Base-by-base conservation (phyloP, 2,888 invertebrate genomes). In the Octonoba sinensis region DNA sequence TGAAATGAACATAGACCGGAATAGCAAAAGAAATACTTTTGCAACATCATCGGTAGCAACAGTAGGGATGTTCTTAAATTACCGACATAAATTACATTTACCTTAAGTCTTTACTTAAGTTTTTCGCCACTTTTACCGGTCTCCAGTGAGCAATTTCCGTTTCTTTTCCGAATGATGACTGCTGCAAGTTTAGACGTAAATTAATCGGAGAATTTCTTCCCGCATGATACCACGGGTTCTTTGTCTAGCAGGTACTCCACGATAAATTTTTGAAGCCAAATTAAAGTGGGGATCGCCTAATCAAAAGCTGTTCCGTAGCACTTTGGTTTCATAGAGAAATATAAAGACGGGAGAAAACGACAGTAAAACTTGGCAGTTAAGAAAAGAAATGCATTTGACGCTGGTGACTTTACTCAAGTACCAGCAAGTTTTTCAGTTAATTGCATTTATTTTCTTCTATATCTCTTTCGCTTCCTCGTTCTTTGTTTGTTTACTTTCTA, bases 181-280 rank as follows among this genome's bases (percentile, higher is more conserved):
- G 59, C 36, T 16, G 16, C 59, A 11, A n/a, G 59, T 78, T 57
- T 20, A 27, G 44, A 57, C 27, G 46, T 44, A 76, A 76, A 76
- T 69, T 78, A 72, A 78, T 78, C 71, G 59, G 44, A 24, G n/a
- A 49, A 71, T 72, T 70, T 51, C 78, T 78, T 78, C 71, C 71
- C 65, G 22, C 56, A 46, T 57, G 70, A 71, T 71, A 22, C 36
- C 77, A 77, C 57, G 1, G 57, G 57, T 65, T 57, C 46, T 57
- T 57, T 60, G 67, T 75, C 67, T 67, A 49, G 15, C 51, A 60
- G 36, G 22, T 46, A 20, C 49, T 47, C n/a, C 24, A 15, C n/a
- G 12, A n/a, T 54, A 24, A 67, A 67, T 54, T 54, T 67, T 13
- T 18, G 16, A 24, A 12, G 27, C 59, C 27, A 59, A 73, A 73